These are phyloP conservation scores for Macrotrachela quadricornifera DNA, from an alignment of 1,140 invertebrate genomes.

Conservation along the genomic window DNA sequence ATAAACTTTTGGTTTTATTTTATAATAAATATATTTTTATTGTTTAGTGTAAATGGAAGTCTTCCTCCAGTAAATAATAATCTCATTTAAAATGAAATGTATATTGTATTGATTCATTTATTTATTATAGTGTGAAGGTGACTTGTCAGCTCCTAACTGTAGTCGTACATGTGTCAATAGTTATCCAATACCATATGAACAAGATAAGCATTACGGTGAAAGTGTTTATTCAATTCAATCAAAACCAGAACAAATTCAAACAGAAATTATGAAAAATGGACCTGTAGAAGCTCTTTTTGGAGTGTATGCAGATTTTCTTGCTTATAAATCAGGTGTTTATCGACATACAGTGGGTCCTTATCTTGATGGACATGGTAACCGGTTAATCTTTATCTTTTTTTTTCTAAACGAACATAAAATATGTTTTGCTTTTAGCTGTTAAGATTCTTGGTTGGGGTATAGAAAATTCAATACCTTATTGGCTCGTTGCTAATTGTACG, in stretches of 20 bases:
- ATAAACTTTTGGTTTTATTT: too few species aligned
- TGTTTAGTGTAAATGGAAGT: too few species aligned
- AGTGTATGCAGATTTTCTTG: constrained; percentile 62
- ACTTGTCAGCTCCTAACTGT: constrained; percentile 52
- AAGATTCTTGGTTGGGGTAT: constrained; percentile 68
- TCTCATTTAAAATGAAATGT: constrained; percentile 18
- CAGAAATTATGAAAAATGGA: constrained; percentile 60
- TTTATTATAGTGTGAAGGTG: constrained; percentile 36
- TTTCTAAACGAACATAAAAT: too few species aligned
- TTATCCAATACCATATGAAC: constrained; percentile 46
- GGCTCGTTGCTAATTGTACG: constrained; percentile 76
- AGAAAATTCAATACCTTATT: constrained; percentile 56
- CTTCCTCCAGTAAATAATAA: too few species aligned
- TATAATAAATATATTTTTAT: too few species aligned
- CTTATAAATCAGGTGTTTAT: constrained; percentile 51
- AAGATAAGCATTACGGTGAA: constrained; percentile 53
- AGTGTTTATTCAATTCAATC: neutral
- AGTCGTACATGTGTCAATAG: constrained; percentile 41
- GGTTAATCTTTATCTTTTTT: neutral
- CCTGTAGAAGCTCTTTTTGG: constrained; percentile 71
- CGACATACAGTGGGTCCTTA: neutral
- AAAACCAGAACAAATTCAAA: neutral
- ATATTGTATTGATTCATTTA: too few species aligned
- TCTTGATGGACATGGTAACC: constrained; percentile 42
- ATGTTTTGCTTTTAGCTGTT: constrained; percentile 67